A percentile compares a stretch with the other conserved stretches of the same genome.
Evolutionary conservation across 2,113 vertebrate genomes (phyloP).

Genomic region (Calonectris borealis): DNA sequence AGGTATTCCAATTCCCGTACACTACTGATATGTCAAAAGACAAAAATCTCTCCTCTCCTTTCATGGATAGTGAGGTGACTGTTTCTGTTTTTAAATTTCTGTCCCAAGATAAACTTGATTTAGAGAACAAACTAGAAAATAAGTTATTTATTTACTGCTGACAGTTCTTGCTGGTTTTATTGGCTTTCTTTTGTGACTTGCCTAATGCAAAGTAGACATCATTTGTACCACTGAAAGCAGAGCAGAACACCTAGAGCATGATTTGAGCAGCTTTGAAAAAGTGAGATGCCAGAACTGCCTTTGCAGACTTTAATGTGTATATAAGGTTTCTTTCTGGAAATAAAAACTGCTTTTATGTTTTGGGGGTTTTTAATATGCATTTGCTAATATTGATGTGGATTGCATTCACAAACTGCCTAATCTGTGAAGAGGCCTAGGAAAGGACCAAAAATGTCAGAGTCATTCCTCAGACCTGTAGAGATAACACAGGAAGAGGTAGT

Average conservation of each 20-base stretch:
- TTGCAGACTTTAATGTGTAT: not conserved
- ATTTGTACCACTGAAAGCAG: not conserved
- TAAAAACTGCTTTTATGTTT: not conserved
- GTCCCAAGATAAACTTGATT: not conserved
- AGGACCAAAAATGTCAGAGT: not conserved
- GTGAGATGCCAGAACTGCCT: not conserved
- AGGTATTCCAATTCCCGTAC: not conserved
- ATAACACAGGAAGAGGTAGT: not conserved
- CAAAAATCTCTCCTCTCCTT: not conserved
- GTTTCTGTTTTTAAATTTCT: not conserved
- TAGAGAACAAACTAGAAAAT: not conserved
- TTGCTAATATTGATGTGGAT: not conserved
- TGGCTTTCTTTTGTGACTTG: not conserved
- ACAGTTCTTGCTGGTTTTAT: not conserved
- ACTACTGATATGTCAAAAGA: not conserved
- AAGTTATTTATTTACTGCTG: not conserved
- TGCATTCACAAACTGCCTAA: not conserved
- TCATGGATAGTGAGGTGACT: not conserved
- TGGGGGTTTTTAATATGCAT: not conserved
- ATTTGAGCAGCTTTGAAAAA: not conserved
- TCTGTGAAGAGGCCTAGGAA: not conserved
- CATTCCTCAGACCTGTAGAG: not conserved
- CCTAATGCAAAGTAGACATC: not conserved
- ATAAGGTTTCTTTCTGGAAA: not conserved
- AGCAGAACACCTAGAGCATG: not conserved